Percentiles rank a stretch among this genome's conserved stretches.
phyloP scores from a whole-genome alignment of 1,140 invertebrate species.

The Luehdorfia chinensis region DNA sequence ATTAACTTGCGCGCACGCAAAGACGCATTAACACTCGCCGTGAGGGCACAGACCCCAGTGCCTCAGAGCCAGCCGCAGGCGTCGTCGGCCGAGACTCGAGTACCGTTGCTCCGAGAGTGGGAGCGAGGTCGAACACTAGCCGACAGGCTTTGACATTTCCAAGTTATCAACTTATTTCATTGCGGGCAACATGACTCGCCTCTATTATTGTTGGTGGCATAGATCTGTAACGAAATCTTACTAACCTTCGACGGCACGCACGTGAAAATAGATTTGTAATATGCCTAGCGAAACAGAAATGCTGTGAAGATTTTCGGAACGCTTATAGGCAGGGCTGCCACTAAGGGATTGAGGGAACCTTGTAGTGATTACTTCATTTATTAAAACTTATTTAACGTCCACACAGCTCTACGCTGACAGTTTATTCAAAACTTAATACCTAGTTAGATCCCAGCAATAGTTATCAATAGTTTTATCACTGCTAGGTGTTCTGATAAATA shows the following conservation, averaged over 20 bases:
- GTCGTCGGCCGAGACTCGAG: conserved; percentile 45
- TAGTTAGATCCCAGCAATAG: no score
- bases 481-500: no score
- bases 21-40: conserved; percentile 28
- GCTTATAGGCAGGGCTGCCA: no score
- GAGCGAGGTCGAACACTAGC: conserved; percentile 45
- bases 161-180: conserved; percentile 61
- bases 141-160: conserved; percentile 54
- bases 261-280: not conserved
- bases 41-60: conserved; percentile 60
- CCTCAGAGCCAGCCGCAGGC: conserved; percentile 36
- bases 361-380: no score
- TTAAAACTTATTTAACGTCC: no score
- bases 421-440: no score
- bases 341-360: no score
- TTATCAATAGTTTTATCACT: no score
- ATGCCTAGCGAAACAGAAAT: no score
- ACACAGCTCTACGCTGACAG: no score
- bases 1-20: conserved; percentile 37
- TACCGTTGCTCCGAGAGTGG: conserved; percentile 65
- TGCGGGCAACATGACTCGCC: conserved; percentile 43
- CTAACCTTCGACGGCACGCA: conserved; percentile 9
- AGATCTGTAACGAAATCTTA: conserved; percentile 17
- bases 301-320: no score
- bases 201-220: conserved; percentile 39